Conservation (phyloP, 1,140 invertebrate species). For the Hyposmocoma kahamanoa region DNA sequence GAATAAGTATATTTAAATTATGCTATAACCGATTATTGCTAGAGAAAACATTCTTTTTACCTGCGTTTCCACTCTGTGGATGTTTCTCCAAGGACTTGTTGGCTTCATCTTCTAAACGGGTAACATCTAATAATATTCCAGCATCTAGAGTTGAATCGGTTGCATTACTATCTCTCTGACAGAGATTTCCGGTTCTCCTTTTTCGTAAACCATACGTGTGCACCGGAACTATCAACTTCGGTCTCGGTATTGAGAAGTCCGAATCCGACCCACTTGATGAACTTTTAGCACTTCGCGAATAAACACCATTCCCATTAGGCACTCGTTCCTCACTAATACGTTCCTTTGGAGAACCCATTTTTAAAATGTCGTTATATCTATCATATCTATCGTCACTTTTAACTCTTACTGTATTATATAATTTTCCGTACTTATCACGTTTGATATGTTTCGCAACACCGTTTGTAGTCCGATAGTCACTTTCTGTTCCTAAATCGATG, state of each 20-base stretch:
- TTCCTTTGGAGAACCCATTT: constrained; percentile 39
- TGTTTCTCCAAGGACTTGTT: constrained; percentile 33
- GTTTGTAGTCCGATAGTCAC: constrained; percentile 66
- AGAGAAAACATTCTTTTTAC: constrained; percentile 26
- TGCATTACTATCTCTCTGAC: constrained; percentile 63
- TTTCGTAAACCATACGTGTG: constrained; percentile 87
- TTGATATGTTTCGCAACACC: constrained; percentile 55
- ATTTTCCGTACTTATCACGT: constrained; percentile 61
- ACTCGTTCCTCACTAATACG: constrained; percentile 59
- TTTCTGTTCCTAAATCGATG: constrained; percentile 49
- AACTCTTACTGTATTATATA: constrained; percentile 69
- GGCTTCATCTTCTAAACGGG: constrained; percentile 42
- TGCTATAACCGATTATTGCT: background rate
- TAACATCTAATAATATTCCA: constrained; percentile 55
- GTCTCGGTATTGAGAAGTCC: constrained; percentile 87
- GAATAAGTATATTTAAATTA: background rate
- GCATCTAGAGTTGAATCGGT: constrained; percentile 59
- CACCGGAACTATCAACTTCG: constrained; percentile 88
- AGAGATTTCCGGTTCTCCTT: constrained; percentile 83
- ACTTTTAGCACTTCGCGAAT: constrained; percentile 59
- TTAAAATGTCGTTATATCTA: constrained; percentile 60
- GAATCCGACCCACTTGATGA: constrained; percentile 71
- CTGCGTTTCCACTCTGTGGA: constrained; percentile 41
- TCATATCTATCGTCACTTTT: constrained; percentile 68
- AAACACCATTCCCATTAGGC: constrained; percentile 64